Base-by-base conservation (phyloP, 2,113 vertebrate species). In the Hippocampus zosterae region DNA sequence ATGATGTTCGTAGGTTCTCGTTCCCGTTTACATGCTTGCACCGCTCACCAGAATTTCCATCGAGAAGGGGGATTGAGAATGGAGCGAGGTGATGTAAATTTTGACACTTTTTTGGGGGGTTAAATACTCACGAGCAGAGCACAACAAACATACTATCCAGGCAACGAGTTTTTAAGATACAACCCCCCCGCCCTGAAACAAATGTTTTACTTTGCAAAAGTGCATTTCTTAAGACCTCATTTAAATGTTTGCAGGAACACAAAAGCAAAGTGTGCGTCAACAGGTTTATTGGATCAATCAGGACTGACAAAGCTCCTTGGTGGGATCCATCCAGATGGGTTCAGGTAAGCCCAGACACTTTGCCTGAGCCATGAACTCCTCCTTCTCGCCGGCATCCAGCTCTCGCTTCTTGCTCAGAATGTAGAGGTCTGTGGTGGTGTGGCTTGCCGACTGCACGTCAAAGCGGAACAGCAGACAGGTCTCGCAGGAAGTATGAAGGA, bases 351-450 rank as follows among this genome's bases (percentile, higher is more conserved):
- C 50, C 65, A 76, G 40, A n/a, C 69, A 76, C 27, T 46, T 29
- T 15, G 66, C 53, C 68, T 68, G 65, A 21, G 69, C 65, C 40
- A 2, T 2, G 27, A 68, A 72, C 75, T 71, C 33, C 37, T 46
- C 46, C 69, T 62, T 46, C 64, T 46, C 65, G 23, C 33, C 15
- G 16, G 19, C 33, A 44, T 21, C 56, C 46, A 71, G 40, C 69
- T 64, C 69, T 52, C 65, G 50, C 48, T 29, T 37, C 41, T 8
- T 55, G 41, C 75, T 76, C 33, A 72, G 4, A 46, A 72, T 13
- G 48, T 71, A 64, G 10, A 57, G 40, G 60, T 67, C 65, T 7
- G 10, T 33, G 10, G 65, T 37, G 16, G 10, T 27, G 29, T 50
- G 27, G 4, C 9, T 33, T 7, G 18, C 1, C 25, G 46, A 5